A percentile compares a stretch with the other conserved stretches of the same genome.
phyloP scores from a whole-genome alignment of 2,888 invertebrate genomes.

The Erebia palarica region DNA sequence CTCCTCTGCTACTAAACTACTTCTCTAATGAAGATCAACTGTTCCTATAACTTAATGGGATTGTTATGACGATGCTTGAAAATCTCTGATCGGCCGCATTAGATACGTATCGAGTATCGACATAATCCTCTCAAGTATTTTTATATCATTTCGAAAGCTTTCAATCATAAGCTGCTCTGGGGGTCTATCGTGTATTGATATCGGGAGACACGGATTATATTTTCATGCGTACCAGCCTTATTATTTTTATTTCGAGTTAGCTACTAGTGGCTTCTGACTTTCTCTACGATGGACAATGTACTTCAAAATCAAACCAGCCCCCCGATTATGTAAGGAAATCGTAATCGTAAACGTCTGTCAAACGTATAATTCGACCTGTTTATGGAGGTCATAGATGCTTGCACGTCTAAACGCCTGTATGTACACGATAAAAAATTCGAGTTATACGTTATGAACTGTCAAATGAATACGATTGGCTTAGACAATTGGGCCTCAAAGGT shows the following conservation, averaged over 20 bases:
- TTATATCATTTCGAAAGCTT: slow-evolving; percentile 21
- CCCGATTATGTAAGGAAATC: too few relatives aligned
- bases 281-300: too few relatives aligned
- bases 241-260: not conserved
- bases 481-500: too few relatives aligned
- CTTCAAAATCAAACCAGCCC: too few relatives aligned
- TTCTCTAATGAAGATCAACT: slow-evolving; percentile 7
- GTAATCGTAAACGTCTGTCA: too few relatives aligned
- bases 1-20: not conserved
- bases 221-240: not conserved
- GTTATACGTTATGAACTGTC: too few relatives aligned
- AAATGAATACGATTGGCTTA: too few relatives aligned
- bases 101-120: slow-evolving; percentile 4
- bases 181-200: slow-evolving; percentile 5
- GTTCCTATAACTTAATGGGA: slow-evolving; percentile 10
- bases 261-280: not conserved
- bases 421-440: too few relatives aligned
- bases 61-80: slow-evolving; percentile 11
- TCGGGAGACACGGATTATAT: slow-evolving; percentile 5
- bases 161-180: slow-evolving; percentile 9
- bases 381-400: too few relatives aligned
- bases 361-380: too few relatives aligned
- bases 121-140: slow-evolving; percentile 22
- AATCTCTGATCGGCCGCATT: slow-evolving; percentile 9
- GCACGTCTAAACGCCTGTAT: too few relatives aligned